Conservation (phyloP, 2,113 vertebrate species). For the Galemys pyrenaicus region DNA sequence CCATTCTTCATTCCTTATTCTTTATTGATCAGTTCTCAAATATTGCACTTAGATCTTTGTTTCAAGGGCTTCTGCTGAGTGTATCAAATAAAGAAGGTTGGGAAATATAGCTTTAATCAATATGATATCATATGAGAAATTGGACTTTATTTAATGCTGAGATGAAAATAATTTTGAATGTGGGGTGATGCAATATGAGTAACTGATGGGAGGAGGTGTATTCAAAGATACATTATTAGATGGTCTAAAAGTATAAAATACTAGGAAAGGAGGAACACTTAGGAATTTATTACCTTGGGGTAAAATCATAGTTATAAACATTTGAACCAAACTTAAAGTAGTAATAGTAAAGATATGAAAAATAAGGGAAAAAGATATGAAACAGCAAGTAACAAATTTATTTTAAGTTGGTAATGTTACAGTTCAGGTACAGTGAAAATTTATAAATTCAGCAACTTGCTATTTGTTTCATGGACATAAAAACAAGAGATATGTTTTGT, state of each 20-base stretch:
- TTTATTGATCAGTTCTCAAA: neutral
- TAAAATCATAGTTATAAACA: neutral
- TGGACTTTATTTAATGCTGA: neutral
- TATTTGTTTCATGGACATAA: neutral
- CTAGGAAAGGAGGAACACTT: neutral
- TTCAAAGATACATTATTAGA: neutral
- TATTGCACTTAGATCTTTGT: neutral
- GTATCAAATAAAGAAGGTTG: neutral
- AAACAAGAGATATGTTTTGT: conserved; percentile 12
- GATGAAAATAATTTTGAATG: neutral
- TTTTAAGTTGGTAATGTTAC: neutral
- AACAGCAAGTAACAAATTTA: neutral
- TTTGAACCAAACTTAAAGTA: neutral
- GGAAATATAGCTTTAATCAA: conserved; percentile 1
- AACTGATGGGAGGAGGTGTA: neutral
- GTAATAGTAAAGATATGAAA: neutral
- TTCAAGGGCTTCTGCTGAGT: neutral
- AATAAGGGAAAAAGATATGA: neutral
- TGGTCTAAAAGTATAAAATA: neutral
- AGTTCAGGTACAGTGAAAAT: neutral
- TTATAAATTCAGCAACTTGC: neutral
- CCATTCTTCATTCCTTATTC: neutral
- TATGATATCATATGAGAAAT: neutral
- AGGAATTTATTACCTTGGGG: neutral
- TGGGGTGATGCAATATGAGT: neutral